These are phyloP conservation scores for Microcebus lehilahytsara DNA, from an alignment of 2,113 vertebrate species.

Conservation along the genomic window DNA sequence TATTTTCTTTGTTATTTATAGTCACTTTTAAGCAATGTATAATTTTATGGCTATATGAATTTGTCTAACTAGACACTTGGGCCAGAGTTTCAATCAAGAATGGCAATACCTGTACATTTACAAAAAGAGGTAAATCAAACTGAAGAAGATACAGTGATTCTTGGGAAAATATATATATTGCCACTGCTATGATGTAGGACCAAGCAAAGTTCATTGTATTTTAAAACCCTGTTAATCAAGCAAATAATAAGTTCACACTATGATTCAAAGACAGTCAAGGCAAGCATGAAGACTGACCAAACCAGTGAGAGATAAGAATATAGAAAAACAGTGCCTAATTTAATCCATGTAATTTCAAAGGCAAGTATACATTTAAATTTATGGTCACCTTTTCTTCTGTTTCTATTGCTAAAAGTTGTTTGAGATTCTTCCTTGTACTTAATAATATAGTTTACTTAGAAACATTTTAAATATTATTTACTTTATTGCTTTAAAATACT, in stretches of 20 bases:
- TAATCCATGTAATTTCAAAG: neutral
- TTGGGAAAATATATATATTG: neutral
- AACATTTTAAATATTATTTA: neutral
- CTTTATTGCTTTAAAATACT: neutral
- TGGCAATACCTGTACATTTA: neutral
- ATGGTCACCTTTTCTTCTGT: neutral
- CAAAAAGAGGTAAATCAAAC: neutral
- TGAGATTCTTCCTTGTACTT: neutral
- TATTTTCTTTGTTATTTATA: neutral
- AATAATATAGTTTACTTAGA: neutral
- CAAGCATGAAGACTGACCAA: neutral
- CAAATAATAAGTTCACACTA: neutral
- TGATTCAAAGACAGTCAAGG: neutral
- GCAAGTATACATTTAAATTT: neutral
- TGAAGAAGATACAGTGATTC: neutral
- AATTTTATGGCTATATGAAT: neutral
- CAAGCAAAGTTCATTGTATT: neutral
- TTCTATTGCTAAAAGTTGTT: neutral
- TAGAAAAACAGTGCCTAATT: neutral
- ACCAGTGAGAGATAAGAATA: neutral
- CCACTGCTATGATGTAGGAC: neutral
- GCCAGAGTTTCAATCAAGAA: neutral
- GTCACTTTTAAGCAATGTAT: neutral
- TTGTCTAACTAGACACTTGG: neutral
- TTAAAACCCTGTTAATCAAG: neutral